Conservation (phyloP, 23 tunicate species). For the Clavelina lepadiformis region DNA sequence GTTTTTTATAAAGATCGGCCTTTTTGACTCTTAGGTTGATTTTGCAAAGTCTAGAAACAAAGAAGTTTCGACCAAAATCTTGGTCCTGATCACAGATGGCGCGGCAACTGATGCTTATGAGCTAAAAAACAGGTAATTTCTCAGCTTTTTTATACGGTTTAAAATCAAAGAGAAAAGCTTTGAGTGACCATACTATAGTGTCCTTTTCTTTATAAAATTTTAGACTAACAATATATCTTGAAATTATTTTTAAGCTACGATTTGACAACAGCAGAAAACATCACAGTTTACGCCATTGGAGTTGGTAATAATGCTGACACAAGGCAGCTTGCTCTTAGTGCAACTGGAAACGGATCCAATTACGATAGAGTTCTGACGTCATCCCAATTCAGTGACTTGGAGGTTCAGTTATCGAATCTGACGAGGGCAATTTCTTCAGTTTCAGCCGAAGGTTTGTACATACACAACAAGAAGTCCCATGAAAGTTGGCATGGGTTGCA, state of each 20-base stretch:
- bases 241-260: conserved; percentile 19
- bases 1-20: too few relatives aligned
- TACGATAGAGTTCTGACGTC: conserved; percentile 10
- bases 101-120: background rate
- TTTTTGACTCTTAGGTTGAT: background rate
- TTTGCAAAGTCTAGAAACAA: background rate
- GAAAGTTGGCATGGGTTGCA: background rate
- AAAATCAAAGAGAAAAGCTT: too few relatives aligned
- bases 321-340: background rate
- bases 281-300: conserved; percentile 20
- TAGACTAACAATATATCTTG: too few relatives aligned
- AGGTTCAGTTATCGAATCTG: background rate
- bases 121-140: too few relatives aligned
- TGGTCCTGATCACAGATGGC: conserved; percentile 14
- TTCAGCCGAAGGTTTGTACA: conserved; percentile 1
- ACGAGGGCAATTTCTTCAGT: background rate
- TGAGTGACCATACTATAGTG: too few relatives aligned
- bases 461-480: background rate
- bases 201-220: too few relatives aligned
- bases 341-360: background rate
- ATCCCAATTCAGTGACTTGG: background rate
- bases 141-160: too few relatives aligned
- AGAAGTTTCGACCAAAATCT: background rate
- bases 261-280: background rate
- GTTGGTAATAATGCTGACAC: background rate